Evolutionary conservation across 1,140 invertebrate species (phyloP).

Genomic region (Meteorus sp.): DNA sequence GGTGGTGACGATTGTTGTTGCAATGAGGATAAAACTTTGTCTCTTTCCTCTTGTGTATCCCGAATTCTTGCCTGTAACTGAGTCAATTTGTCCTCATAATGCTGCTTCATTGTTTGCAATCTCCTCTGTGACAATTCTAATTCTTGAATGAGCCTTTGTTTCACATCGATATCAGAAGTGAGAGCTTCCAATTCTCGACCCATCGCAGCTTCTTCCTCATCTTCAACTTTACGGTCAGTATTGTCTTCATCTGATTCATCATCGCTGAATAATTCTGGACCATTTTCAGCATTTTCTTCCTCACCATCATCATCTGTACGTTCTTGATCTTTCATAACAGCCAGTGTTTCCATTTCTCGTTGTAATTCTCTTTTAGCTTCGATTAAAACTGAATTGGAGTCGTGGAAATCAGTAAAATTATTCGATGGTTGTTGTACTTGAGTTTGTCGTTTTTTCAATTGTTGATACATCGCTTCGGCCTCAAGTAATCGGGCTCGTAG

Average conservation of each 20-base stretch:
- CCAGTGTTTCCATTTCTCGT: conserved; percentile 60
- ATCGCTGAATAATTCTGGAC: conserved; percentile 64
- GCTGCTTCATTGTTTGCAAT: conserved; percentile 79
- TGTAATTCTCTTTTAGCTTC: conserved; percentile 71
- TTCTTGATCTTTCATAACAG: conserved; percentile 50
- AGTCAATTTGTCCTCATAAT: conserved; percentile 94
- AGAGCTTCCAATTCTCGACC: conserved; percentile 77
- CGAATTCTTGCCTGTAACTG: conserved; percentile 85
- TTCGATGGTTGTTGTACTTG: conserved; percentile 39
- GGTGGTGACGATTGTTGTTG: conserved; percentile 61
- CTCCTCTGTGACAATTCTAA: conserved; percentile 85
- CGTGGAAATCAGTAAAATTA: conserved; percentile 47
- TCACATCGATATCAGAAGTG: conserved; percentile 89
- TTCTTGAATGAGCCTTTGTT: conserved; percentile 91
- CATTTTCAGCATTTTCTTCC: conserved; percentile 50
- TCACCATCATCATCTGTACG: conserved; percentile 52
- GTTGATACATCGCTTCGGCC: conserved; percentile 82
- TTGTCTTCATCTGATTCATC: conserved; percentile 67
- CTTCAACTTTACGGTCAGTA: conserved; percentile 58
- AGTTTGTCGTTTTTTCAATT: conserved; percentile 66
- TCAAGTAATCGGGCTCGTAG: conserved; percentile 84
- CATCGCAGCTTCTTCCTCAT: conserved; percentile 58
- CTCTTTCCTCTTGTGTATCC: conserved; percentile 89
- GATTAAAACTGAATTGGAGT: conserved; percentile 60
- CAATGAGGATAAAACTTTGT: conserved; percentile 81